phyloP scores from a whole-genome alignment of 2,113 vertebrate genomes.

The Tupaia tana region DNA sequence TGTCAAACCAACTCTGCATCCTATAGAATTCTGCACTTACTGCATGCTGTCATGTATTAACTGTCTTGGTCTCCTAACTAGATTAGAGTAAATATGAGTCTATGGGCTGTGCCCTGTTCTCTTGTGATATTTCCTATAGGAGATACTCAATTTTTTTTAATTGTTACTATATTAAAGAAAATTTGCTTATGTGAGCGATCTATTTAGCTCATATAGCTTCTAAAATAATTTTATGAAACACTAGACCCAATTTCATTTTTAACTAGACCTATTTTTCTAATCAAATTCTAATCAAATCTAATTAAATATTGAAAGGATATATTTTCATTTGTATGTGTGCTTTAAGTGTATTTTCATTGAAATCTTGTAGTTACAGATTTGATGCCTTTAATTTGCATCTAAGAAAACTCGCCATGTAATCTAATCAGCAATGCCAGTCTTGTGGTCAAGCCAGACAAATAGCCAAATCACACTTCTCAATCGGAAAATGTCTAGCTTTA shows the following conservation, averaged over 20 bases:
- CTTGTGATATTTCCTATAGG: background rate
- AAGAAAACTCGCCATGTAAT: background rate
- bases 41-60: background rate
- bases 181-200: background rate
- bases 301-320: background rate
- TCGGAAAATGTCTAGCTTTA: constrained; percentile 30
- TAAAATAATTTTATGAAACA: constrained; percentile 28
- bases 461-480: background rate
- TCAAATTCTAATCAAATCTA: too few relatives aligned
- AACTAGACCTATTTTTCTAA: constrained; percentile 21
- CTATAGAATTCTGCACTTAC: background rate
- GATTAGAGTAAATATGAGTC: background rate
- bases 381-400: background rate
- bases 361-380: background rate
- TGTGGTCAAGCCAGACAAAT: background rate
- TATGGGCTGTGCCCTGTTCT: background rate
- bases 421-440: background rate
- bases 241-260: background rate
- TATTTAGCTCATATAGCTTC: background rate
- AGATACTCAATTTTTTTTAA: background rate
- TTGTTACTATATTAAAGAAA: background rate
- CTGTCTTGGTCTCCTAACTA: background rate
- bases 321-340: background rate
- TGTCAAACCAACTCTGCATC: background rate
- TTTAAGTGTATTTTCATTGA: background rate